Conservation (phyloP, 1,140 invertebrate species). For the Orchesella cincta region DNA sequence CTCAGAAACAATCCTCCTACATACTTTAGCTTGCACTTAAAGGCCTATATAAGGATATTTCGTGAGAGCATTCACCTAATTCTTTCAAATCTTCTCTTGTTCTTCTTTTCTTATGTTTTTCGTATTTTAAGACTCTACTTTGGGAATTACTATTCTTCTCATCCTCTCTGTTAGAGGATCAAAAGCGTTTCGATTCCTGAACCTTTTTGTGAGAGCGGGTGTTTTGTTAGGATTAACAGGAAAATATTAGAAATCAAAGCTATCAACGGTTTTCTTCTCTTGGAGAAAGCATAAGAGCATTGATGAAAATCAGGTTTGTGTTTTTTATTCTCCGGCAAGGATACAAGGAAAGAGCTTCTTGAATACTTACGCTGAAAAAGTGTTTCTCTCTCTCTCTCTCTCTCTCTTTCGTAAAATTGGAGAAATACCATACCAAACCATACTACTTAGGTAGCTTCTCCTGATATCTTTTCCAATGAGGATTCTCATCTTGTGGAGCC, state of each 20-base stretch:
- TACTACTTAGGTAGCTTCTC: too few species aligned
- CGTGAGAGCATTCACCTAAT: slow-evolving; percentile 25
- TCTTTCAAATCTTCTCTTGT: slow-evolving; percentile 26
- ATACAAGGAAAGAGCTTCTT: too few species aligned
- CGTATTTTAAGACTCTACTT: background rate
- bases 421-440: too few species aligned
- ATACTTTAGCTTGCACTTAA: too few species aligned
- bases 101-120: background rate
- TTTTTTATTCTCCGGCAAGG: too few species aligned
- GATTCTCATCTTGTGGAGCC: too few species aligned
- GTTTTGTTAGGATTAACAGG: background rate
- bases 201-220: background rate
- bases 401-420: too few species aligned
- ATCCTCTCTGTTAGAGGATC: slow-evolving; percentile 14
- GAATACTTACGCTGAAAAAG: too few species aligned
- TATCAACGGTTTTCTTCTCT: slow-evolving; percentile 6
- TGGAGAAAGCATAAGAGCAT: too few species aligned
- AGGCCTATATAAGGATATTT: background rate
- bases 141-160: slow-evolving; percentile 3
- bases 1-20: slow-evolving; percentile 18
- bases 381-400: too few species aligned
- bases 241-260: slow-evolving; percentile 25
- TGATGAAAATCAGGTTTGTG: too few species aligned
- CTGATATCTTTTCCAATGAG: too few species aligned
- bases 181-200: background rate